Evolutionary conservation across 1,140 invertebrate species (phyloP).

Genomic region (Nomia melanderi): DNA sequence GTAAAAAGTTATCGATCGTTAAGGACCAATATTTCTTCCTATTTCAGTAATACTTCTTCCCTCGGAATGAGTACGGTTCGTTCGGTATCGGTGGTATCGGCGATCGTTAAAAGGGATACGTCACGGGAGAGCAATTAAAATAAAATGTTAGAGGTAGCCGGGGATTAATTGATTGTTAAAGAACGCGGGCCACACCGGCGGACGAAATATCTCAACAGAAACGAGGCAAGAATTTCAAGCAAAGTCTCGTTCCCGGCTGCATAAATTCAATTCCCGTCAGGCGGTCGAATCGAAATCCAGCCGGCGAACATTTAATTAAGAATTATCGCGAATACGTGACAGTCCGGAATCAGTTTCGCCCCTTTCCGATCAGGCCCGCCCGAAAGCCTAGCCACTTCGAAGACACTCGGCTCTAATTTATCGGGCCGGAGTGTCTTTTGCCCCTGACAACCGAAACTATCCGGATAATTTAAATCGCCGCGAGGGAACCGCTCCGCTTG

Average conservation of each 20-base stretch:
- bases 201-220: background rate
- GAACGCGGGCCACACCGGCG: background rate
- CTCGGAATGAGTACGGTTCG: too few relatives aligned
- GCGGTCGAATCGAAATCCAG: conserved; percentile 54
- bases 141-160: background rate
- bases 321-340: conserved; percentile 58
- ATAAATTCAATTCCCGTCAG: conserved; percentile 48
- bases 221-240: conserved; percentile 24
- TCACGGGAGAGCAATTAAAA: background rate
- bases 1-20: too few relatives aligned
- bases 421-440: conserved; percentile 57
- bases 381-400: conserved; percentile 31
- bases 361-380: conserved; percentile 20
- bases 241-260: conserved; percentile 32
- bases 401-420: conserved; percentile 57
- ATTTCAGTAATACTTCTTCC: too few relatives aligned
- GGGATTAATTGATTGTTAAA: background rate
- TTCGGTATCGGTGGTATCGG: too few relatives aligned
- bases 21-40: too few relatives aligned
- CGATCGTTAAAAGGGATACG: too few relatives aligned
- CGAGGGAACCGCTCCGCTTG: background rate
- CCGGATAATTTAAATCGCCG: conserved; percentile 57
- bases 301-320: conserved; percentile 58
- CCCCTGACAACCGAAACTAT: conserved; percentile 57
- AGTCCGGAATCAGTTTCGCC: conserved; percentile 41